Evolutionary conservation across 2,888 invertebrate species (phyloP).

Genomic region (Ctena decussata): DNA sequence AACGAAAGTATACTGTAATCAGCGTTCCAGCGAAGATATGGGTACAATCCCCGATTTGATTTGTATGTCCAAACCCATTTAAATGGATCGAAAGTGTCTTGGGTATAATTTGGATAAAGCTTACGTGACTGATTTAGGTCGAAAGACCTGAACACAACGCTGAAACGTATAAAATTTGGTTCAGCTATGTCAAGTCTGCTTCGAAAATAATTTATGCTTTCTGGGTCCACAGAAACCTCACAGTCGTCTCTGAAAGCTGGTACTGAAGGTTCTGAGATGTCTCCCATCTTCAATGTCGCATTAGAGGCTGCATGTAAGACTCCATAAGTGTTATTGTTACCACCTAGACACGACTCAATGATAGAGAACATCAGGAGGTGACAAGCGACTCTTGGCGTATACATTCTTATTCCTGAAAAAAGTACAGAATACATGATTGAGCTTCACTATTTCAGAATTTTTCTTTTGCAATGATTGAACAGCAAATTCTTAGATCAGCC

Average conservation of each 20-base stretch:
- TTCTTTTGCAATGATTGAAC: too few relatives aligned
- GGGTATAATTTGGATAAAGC: background rate
- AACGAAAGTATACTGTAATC: conserved; percentile 45
- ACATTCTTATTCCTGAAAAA: too few relatives aligned
- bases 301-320: too few relatives aligned
- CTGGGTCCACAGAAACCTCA: background rate
- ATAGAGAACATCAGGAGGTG: too few relatives aligned
- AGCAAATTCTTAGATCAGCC: too few relatives aligned
- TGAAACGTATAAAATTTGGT: background rate
- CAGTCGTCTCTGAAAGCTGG: background rate
- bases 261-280: too few relatives aligned
- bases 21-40: conserved; percentile 45
- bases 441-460: too few relatives aligned
- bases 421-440: too few relatives aligned
- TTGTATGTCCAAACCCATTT: conserved; percentile 56
- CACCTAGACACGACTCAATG: too few relatives aligned
- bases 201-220: background rate
- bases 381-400: too few relatives aligned
- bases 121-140: background rate
- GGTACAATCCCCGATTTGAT: conserved; percentile 12
- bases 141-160: background rate
- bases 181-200: background rate
- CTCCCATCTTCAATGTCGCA: too few relatives aligned
- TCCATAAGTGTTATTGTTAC: too few relatives aligned
- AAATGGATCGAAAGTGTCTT: conserved; percentile 29